Base-by-base conservation (phyloP, 2,888 invertebrate species). In the Plagodis dolabraria region DNA sequence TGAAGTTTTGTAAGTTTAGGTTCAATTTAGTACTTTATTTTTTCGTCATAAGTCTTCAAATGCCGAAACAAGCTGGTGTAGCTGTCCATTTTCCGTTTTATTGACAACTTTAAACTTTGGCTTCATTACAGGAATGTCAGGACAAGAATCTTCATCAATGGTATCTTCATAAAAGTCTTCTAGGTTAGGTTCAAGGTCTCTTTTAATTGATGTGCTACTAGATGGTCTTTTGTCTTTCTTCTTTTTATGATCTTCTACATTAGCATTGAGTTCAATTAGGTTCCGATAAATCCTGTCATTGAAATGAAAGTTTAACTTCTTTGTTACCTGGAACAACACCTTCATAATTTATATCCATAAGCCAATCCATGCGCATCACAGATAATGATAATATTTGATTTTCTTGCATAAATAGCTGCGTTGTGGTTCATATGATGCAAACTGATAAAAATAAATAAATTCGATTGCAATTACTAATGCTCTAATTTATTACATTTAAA, bases 221-320 rank as follows among this genome's bases (percentile, higher is more conserved):
- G 73, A 40, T 0, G 77, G 58, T 63, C 72, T 77, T 64, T 71
- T 84, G 2, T 80, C 82, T 49, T 77, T 85, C 59, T 71, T 86
- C 36, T 61, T 77, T 72, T 82, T 86, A 2, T 73, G 59, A 56
- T 76, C 76, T 57, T 79, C 79, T 35, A 81, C 63, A 57, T 69
- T 83, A n/a, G 84, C 77, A 79, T 93, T 93, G 36, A 93, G 67
- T 75, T 91, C 92, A 9, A 93, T 84, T 0, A 93, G 76, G 60
- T 93, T 89, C 65, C 83, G 87, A 63, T 89, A 93, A 60, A 93
- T 89, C 72, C 76, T 87, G 49, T 93, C 89, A 67, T 92, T 89
- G 51, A 88, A 86, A 59, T 92, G 92, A 63, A 92, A 93, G 67
- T 93, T 93, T 9, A 93, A 70, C 53, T 83, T 86, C 65, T 87